Percentiles rank a stretch among this genome's conserved stretches.
phyloP scores from a whole-genome alignment of 2,888 invertebrate species.

The Agriopis leucophaearia region DNA sequence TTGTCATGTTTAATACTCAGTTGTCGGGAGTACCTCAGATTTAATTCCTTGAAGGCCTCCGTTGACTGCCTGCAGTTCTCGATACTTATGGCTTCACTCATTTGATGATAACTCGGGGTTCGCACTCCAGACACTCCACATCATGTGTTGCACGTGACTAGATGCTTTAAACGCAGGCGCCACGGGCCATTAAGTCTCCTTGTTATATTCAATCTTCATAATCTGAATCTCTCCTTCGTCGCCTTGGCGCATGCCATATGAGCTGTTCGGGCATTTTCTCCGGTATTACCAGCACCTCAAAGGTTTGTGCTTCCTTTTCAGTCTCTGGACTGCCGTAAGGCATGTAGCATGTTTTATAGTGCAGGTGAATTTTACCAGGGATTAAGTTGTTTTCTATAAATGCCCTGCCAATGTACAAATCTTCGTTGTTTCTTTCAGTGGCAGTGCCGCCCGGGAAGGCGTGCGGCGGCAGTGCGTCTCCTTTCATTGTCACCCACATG shows the following conservation, averaged over 20 bases:
- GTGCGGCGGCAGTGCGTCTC: constrained; percentile 87
- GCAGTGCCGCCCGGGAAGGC: constrained; percentile 86
- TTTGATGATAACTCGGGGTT: too few species aligned
- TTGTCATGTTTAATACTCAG: too few species aligned
- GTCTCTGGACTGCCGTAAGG: constrained; percentile 67
- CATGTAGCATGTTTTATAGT: constrained; percentile 89
- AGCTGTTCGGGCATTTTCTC: constrained; percentile 33
- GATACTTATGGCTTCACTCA: too few species aligned
- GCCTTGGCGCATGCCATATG: constrained; percentile 17
- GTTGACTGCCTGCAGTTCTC: too few species aligned
- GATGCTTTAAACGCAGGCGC: neutral
- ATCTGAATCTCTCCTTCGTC: constrained; percentile 1
- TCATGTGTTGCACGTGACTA: neutral
- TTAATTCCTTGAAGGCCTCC: too few species aligned
- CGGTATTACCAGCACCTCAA: constrained; percentile 47
- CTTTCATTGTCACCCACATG: constrained; percentile 80
- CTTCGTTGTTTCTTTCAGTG: constrained; percentile 57
- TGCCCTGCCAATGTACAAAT: constrained; percentile 88
- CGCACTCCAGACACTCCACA: too few species aligned
- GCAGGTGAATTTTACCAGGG: constrained; percentile 88
- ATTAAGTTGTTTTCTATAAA: constrained; percentile 89
- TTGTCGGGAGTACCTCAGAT: too few species aligned
- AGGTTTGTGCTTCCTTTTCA: constrained; percentile 32
- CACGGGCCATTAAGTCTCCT: neutral
- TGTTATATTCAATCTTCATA: constrained; percentile 5